These are phyloP conservation scores for Morone chrysops DNA, from an alignment of 2,113 vertebrate genomes.

Conservation along the genomic window DNA sequence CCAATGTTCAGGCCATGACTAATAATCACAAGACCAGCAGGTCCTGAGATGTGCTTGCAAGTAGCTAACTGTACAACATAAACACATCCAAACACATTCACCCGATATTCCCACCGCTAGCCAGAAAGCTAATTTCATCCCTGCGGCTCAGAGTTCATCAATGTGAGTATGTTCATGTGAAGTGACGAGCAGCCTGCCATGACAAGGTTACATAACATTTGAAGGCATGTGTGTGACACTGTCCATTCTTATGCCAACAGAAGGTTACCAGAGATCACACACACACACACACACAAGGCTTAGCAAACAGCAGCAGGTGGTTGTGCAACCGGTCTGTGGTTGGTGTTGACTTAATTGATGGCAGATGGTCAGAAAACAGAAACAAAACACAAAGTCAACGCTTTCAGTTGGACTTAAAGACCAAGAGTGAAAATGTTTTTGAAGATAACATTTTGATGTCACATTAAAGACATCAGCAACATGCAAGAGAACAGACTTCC, in stretches of 20 bases:
- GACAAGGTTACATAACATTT: constrained; percentile 45
- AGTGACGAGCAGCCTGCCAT: neutral
- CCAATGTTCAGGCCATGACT: constrained; percentile 42
- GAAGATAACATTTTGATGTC: neutral
- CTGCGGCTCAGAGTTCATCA: constrained; percentile 18
- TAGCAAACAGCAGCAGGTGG: neutral
- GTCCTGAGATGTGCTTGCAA: constrained; percentile 5
- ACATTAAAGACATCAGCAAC: neutral
- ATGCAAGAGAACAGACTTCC: neutral
- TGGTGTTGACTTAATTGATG: constrained; percentile 12
- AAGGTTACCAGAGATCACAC: constrained; percentile 26
- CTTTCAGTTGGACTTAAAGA: neutral
- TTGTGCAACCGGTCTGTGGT: constrained; percentile 1
- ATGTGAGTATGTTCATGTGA: constrained; percentile 4
- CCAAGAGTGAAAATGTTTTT: neutral
- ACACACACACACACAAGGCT: constrained; percentile 18
- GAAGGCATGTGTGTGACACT: constrained; percentile 25
- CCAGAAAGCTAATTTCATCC: constrained; percentile 43
- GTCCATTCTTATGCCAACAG: constrained; percentile 20
- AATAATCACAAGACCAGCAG: constrained; percentile 59
- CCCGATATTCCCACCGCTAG: neutral
- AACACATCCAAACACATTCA: constrained; percentile 39
- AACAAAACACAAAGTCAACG: neutral
- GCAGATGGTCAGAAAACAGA: constrained; percentile 8
- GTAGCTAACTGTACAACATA: constrained; percentile 8